These are phyloP conservation scores for Cerceris ruficornis DNA, from an alignment of 2,888 invertebrate genomes.

Conservation along the genomic window DNA sequence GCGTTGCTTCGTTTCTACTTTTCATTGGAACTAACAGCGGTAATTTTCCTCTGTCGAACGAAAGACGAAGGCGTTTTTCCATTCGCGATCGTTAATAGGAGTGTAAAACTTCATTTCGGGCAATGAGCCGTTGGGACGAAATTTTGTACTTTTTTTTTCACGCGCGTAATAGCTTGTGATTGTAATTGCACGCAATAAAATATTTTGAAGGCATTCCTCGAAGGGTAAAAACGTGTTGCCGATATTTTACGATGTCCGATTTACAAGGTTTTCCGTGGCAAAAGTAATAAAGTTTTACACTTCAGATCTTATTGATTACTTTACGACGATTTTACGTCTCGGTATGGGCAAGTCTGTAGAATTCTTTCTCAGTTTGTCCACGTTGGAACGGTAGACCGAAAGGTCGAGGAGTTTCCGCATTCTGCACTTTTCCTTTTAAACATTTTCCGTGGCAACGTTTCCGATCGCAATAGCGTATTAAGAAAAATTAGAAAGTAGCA, in stretches of 20 bases:
- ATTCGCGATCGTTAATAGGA: no score
- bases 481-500: no score
- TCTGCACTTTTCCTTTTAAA: not conserved
- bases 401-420: not conserved
- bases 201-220: no score
- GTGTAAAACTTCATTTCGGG: no score
- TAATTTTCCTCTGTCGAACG: conserved; percentile 1
- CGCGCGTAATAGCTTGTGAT: no score
- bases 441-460: not conserved
- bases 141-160: no score
- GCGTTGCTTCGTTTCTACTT: conserved; percentile 7
- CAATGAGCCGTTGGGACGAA: no score
- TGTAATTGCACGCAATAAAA: no score
- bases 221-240: not conserved
- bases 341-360: not conserved
- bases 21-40: not conserved
- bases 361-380: not conserved
- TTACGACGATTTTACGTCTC: not conserved
- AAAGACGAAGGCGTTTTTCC: no score
- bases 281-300: not conserved
- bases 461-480: no score
- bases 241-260: not conserved
- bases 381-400: not conserved
- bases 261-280: not conserved
- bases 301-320: not conserved